phyloP scores from a whole-genome alignment of 2,113 vertebrate genomes.

The Tragulus kanchil region DNA sequence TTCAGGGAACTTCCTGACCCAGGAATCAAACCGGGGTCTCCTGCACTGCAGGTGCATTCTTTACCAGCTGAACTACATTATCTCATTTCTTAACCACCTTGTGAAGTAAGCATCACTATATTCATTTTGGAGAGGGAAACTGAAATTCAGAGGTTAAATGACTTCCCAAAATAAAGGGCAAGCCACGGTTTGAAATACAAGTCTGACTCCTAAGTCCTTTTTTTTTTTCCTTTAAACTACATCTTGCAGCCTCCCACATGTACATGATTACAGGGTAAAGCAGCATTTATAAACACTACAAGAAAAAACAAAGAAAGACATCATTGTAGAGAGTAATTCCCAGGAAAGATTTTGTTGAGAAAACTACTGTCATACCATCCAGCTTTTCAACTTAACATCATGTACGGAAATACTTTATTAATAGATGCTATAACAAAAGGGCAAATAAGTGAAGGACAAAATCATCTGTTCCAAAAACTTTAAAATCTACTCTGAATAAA shows the following conservation, averaged over 20 bases:
- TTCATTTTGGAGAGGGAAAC: conserved; percentile 54
- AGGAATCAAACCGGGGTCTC: too few species aligned
- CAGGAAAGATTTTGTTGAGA: conserved; percentile 48
- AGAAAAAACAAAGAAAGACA: conserved; percentile 63
- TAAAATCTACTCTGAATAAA: conserved; percentile 60
- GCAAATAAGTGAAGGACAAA: neutral
- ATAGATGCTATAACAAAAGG: neutral
- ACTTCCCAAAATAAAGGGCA: conserved; percentile 6
- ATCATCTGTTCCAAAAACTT: conserved; percentile 33
- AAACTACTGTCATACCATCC: neutral
- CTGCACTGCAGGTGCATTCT: too few species aligned
- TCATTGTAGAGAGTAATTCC: conserved; percentile 37
- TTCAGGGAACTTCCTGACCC: too few species aligned
- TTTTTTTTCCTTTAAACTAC: neutral
- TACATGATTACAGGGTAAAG: neutral
- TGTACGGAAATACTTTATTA: conserved; percentile 54
- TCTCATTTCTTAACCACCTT: conserved; percentile 24
- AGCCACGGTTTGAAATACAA: conserved; percentile 24
- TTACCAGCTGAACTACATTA: neutral
- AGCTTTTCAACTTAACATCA: conserved; percentile 50
- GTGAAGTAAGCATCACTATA: neutral
- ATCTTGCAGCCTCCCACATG: neutral
- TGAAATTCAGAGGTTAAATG: conserved; percentile 60
- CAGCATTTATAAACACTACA: conserved; percentile 32
- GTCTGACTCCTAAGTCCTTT: neutral